Conservation (phyloP, 2,113 vertebrate genomes). For the Melanostigma gelatinosum region DNA sequence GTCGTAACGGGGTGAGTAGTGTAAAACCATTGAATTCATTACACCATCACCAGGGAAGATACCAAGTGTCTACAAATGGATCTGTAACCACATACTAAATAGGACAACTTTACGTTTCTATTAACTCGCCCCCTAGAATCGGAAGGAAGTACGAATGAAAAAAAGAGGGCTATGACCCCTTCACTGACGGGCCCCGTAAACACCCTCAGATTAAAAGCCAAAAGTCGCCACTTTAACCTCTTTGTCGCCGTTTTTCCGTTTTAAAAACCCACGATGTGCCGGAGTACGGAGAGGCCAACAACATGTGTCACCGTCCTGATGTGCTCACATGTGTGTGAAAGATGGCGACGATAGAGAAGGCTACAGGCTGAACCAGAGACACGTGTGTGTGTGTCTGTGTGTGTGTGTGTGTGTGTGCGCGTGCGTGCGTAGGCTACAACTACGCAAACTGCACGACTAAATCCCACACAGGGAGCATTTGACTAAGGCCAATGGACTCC, state of each 20-base stretch:
- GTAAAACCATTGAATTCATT: background rate
- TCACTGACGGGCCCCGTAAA: conserved; percentile 2
- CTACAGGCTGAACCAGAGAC: conserved; percentile 40
- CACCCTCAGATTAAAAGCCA: background rate
- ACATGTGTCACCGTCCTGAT: conserved; percentile 40
- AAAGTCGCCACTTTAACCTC: background rate
- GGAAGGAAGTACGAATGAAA: background rate
- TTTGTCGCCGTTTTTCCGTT: background rate
- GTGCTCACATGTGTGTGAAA: conserved; percentile 57
- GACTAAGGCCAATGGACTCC: conserved; percentile 64
- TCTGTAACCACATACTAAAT: background rate
- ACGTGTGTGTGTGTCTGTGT: conserved; percentile 27
- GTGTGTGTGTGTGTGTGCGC: background rate
- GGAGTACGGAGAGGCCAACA: conserved; percentile 5
- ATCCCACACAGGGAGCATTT: conserved; percentile 67
- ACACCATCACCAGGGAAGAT: background rate
- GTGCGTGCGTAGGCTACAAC: conserved; percentile 50
- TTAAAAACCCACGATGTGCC: conserved; percentile 14
- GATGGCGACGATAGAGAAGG: conserved; percentile 31
- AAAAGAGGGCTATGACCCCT: background rate
- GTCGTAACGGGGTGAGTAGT: background rate
- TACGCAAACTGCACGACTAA: conserved; percentile 58
- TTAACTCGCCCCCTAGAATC: background rate
- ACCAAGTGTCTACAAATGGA: background rate
- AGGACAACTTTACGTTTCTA: background rate